phyloP scores from a whole-genome alignment of 2,888 invertebrate genomes.

The Meganola albula region DNA sequence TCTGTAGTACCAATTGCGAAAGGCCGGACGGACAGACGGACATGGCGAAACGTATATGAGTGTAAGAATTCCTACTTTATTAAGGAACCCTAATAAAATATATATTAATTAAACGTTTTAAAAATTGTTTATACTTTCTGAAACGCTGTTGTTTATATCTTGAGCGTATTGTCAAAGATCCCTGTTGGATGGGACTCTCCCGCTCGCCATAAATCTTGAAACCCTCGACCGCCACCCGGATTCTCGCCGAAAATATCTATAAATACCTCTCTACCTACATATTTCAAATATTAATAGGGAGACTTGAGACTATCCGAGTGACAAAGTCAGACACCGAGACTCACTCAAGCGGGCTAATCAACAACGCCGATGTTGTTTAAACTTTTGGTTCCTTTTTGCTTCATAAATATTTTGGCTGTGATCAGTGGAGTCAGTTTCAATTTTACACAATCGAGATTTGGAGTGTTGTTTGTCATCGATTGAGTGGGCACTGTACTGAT shows the following conservation, averaged over 20 bases:
- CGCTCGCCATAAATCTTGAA: constrained; percentile 74
- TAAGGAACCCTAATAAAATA: no score
- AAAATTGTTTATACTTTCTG: no score
- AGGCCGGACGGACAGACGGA: no score
- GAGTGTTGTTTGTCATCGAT: constrained; percentile 18
- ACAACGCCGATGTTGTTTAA: constrained; percentile 10
- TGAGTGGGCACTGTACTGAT: constrained; percentile 13
- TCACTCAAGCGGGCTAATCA: constrained; percentile 23
- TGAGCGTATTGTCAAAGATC: constrained; percentile 46
- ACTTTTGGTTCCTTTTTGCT: constrained; percentile 1
- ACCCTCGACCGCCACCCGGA: constrained; percentile 76
- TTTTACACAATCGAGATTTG: constrained; percentile 14
- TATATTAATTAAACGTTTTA: no score
- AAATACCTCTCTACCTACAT: constrained; percentile 70
- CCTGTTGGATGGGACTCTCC: constrained; percentile 75
- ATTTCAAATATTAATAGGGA: constrained; percentile 73
- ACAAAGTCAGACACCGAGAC: constrained; percentile 45
- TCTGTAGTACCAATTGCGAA: no score
- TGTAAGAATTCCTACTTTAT: no score
- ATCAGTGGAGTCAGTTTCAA: constrained; percentile 9
- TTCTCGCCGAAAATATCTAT: constrained; percentile 75
- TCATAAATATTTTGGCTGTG: not conserved
- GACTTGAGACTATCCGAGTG: constrained; percentile 44
- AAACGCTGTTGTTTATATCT: constrained; percentile 25
- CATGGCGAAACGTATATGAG: no score